phyloP scores from a whole-genome alignment of 2,888 invertebrate genomes.

The Phyto melanocephala region DNA sequence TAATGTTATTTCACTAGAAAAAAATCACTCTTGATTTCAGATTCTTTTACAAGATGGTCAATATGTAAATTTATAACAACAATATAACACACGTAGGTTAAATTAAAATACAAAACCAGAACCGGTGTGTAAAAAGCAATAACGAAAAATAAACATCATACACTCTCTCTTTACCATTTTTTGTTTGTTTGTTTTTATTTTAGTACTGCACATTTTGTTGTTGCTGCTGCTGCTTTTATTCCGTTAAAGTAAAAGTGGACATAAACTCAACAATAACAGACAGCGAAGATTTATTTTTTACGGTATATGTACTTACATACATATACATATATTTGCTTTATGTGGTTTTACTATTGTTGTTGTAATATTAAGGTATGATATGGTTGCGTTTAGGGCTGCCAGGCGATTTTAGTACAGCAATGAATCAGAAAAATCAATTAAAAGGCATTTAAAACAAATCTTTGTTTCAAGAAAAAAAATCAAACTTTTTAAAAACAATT shows the following conservation, averaged over 20 bases:
- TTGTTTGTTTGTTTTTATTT: slow-evolving; percentile 37
- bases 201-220: background rate
- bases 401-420: background rate
- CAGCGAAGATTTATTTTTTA: slow-evolving; percentile 15
- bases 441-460: too few relatives aligned
- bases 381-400: slow-evolving; percentile 5
- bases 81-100: slow-evolving; percentile 7
- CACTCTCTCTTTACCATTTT: slow-evolving; percentile 54
- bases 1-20: slow-evolving; percentile 2
- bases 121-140: slow-evolving; percentile 41
- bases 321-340: too few relatives aligned
- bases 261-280: slow-evolving; percentile 27
- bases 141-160: background rate
- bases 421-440: too few relatives aligned
- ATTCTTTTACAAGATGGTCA: slow-evolving; percentile 6
- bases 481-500: too few relatives aligned
- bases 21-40: background rate
- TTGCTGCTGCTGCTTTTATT: slow-evolving; percentile 31
- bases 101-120: slow-evolving; percentile 21
- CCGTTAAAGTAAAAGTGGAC: slow-evolving; percentile 74
- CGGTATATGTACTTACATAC: slow-evolving; percentile 34
- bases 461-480: too few relatives aligned
- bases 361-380: background rate
- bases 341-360: slow-evolving; percentile 12
- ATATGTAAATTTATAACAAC: slow-evolving; percentile 27